These are phyloP conservation scores for Prunella fulvescens DNA, from an alignment of 2,113 vertebrate genomes.

Conservation along the genomic window DNA sequence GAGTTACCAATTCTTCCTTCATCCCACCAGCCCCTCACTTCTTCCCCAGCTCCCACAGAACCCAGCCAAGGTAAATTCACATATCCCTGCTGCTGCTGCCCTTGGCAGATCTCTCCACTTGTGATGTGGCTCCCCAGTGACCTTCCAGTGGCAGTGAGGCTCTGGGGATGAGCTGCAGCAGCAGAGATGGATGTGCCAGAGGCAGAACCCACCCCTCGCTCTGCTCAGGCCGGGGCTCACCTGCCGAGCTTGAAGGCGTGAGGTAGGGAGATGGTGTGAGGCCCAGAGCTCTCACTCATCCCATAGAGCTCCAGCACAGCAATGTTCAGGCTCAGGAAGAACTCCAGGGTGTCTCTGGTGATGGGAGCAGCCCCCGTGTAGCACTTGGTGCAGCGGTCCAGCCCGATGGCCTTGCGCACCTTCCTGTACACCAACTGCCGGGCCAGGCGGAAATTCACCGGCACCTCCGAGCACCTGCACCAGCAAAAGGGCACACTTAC, in stretches of 20 bases:
- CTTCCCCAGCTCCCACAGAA: not conserved
- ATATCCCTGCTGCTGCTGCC: not conserved
- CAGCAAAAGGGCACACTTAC: rapidly evolving
- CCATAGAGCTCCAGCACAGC: constrained; percentile 87
- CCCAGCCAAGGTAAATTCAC: not conserved
- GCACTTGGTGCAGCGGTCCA: constrained; percentile 84
- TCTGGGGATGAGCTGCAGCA: not conserved
- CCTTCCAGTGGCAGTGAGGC: not conserved
- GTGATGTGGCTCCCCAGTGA: not conserved
- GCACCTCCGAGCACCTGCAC: not conserved
- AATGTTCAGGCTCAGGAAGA: constrained; percentile 92
- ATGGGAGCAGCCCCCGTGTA: constrained; percentile 88
- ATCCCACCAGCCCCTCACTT: not conserved
- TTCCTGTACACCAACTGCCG: constrained; percentile 84
- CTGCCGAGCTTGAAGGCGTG: constrained; percentile 76
- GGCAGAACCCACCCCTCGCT: not conserved
- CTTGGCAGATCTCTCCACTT: not conserved
- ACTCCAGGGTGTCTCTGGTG: constrained; percentile 84
- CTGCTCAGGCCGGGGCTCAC: constrained; percentile 35
- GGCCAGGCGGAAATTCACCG: constrained; percentile 83
- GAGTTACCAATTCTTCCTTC: not conserved
- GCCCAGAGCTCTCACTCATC: constrained; percentile 89
- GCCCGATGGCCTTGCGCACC: constrained; percentile 81
- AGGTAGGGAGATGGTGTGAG: constrained; percentile 76
- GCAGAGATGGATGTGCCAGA: rapidly evolving